These are phyloP conservation scores for Matsumurasca onukii DNA, from an alignment of 1,140 invertebrate genomes.

Conservation along the genomic window DNA sequence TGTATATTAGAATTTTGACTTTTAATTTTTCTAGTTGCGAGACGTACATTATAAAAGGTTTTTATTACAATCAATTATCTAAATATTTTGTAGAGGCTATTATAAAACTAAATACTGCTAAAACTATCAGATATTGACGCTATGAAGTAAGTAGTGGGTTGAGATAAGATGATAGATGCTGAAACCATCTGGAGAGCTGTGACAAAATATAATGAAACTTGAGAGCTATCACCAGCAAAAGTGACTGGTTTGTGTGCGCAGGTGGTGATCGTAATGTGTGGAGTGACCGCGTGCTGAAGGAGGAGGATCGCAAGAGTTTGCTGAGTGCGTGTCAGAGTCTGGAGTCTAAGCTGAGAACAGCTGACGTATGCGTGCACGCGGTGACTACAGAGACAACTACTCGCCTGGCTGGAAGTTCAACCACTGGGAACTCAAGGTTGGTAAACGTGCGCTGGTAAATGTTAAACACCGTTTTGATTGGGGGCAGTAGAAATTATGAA, in stretches of 20 bases:
- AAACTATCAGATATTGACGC: background rate
- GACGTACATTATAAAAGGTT: too few species aligned
- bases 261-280: conserved; percentile 94
- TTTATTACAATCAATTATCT: too few species aligned
- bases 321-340: conserved; percentile 70
- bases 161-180: too few species aligned
- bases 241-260: conserved; percentile 47
- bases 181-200: too few species aligned
- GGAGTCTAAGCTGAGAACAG: conserved; percentile 57
- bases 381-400: conserved; percentile 93
- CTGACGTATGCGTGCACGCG: conserved; percentile 69
- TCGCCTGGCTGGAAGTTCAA: conserved; percentile 99
- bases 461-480: too few species aligned
- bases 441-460: too few species aligned
- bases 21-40: too few species aligned
- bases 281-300: conserved; percentile 82
- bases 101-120: background rate
- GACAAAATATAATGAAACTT: too few species aligned
- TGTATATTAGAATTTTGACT: background rate
- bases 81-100: too few species aligned
- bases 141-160: background rate
- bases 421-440: conserved; percentile 96
- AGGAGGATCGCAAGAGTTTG: conserved; percentile 69
- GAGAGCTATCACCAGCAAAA: background rate
- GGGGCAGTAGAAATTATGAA: too few species aligned